Evolutionary conservation across 2,888 invertebrate genomes (phyloP), one percentile per base, ranked within the genome.

Genomic region (Synergus gifuensis): DNA sequence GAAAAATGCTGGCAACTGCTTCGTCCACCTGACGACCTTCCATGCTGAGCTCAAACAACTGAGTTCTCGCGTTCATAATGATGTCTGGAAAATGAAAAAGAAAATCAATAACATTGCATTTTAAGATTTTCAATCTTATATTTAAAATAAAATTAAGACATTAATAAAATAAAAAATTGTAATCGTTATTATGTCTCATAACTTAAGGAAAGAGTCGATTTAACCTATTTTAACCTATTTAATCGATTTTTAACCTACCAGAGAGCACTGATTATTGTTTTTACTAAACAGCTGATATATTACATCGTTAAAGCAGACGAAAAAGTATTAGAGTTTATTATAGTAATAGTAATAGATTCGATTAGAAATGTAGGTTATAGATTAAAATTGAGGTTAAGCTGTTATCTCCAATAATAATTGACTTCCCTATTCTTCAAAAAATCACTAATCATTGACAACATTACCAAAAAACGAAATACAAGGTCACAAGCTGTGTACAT

Each of bases 21-120:
- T 98, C 98, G 93, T 98, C 97, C 86, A 98, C 97, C 93, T 98
- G 98, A 87, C 96, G 94, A 82, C 97, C 98, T 93, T 98, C 98
- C 94, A 98, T 96, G 86, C 96, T 95, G 93, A 97, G 93, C 92
- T 96, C 96, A 93, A 97, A 96, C 85, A 95, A 93, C 92, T 96
- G 96, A 86, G 96, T 95, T 89, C 96, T 94, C 83, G 96, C 96
- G 93, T 97, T 97, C 97, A 97, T 97, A 77, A 77, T 89, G 85
- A 85, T 77, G 82, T 81, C 88, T 88, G 81, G 8, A 81, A 83
- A 77, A 67, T 76, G 73, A 60, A 63, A 18, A 28, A 18, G 28
- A 62, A 28, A 2, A 12, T 62, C 7, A 12, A 62, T 62, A 62
- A 22, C 4, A 28, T 12, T 14, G 5, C 28, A 4, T 28, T 28